A percentile compares a stretch with the other conserved stretches of the same genome.
Evolutionary conservation across 2,888 invertebrate genomes (phyloP).

Genomic region (Trachelus troglodyta): DNA sequence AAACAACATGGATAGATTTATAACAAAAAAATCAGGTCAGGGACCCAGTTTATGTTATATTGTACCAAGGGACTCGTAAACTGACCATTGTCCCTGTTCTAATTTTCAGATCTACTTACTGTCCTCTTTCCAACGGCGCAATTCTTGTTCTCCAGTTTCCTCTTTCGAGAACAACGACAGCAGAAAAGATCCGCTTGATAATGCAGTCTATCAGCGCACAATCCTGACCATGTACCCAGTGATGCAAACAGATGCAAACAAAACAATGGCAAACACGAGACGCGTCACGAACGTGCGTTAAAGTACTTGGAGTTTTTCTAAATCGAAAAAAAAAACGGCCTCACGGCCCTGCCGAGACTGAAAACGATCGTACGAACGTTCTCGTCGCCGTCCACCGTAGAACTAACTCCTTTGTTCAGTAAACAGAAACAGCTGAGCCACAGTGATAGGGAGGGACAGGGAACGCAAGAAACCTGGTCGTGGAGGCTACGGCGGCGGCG

Average conservation of each 20-base stretch:
- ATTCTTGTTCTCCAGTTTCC: background rate
- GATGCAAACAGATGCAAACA: background rate
- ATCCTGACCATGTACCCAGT: background rate
- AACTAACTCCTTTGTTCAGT: slow-evolving; percentile 63
- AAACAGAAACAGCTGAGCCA: slow-evolving; percentile 65
- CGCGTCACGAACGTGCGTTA: background rate
- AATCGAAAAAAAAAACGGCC: background rate
- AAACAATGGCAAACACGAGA: background rate
- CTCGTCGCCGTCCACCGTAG: slow-evolving; percentile 49
- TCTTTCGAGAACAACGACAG: background rate
- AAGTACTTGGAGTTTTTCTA: background rate
- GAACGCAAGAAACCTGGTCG: slow-evolving; percentile 32
- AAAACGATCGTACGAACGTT: slow-evolving; percentile 29
- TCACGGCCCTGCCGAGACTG: background rate
- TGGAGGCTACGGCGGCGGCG: slow-evolving; percentile 15
- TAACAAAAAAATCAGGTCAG: background rate
- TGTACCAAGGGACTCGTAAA: background rate
- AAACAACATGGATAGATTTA: background rate
- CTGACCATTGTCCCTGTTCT: background rate
- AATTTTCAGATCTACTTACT: slow-evolving; percentile 2
- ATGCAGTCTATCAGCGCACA: background rate
- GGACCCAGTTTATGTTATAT: background rate
- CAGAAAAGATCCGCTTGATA: background rate
- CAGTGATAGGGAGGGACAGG: slow-evolving; percentile 3
- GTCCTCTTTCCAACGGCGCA: background rate